phyloP scores from a whole-genome alignment of 2,797 vertebrate genomes.

The Valencia hispanica region DNA sequence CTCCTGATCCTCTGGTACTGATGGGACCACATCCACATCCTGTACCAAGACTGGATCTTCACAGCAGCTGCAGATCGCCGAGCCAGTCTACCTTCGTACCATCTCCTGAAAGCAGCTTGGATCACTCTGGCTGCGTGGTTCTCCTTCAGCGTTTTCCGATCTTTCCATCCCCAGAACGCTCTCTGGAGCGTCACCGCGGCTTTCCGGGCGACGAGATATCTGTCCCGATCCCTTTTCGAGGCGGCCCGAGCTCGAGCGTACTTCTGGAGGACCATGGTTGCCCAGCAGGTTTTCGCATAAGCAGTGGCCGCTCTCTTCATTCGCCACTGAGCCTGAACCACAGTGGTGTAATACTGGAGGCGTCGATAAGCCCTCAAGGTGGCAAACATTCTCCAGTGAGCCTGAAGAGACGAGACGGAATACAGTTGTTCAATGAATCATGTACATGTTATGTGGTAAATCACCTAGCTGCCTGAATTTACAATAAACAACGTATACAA shows the following conservation, averaged over 20 bases:
- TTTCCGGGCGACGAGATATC: slow-evolving; percentile 72
- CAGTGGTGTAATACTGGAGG: slow-evolving; percentile 73
- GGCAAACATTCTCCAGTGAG: slow-evolving; percentile 83
- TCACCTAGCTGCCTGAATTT: no score
- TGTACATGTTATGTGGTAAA: no score
- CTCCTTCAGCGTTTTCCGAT: slow-evolving; percentile 61
- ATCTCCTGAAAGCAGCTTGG: slow-evolving; percentile 82
- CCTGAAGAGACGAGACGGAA: slow-evolving; percentile 68
- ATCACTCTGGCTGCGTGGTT: slow-evolving; percentile 75
- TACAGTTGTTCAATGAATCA: background rate
- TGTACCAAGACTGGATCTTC: slow-evolving; percentile 88
- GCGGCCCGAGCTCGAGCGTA: slow-evolving; percentile 66
- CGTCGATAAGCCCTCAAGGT: slow-evolving; percentile 74
- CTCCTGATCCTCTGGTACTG: slow-evolving; percentile 70
- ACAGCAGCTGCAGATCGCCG: slow-evolving; percentile 74
- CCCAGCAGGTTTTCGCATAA: slow-evolving; percentile 75
- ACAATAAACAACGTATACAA: no score
- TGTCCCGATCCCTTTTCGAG: slow-evolving; percentile 66
- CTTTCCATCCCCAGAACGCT: slow-evolving; percentile 83
- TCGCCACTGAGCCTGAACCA: slow-evolving; percentile 86
- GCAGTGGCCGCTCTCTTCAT: slow-evolving; percentile 77
- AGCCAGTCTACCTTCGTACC: slow-evolving; percentile 68
- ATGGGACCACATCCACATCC: slow-evolving; percentile 77
- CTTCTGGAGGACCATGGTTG: slow-evolving; percentile 81
- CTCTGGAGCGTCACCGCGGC: slow-evolving; percentile 80